Evolutionary conservation across 2,113 vertebrate genomes (phyloP).

Genomic region (Dipodomys merriami): DNA sequence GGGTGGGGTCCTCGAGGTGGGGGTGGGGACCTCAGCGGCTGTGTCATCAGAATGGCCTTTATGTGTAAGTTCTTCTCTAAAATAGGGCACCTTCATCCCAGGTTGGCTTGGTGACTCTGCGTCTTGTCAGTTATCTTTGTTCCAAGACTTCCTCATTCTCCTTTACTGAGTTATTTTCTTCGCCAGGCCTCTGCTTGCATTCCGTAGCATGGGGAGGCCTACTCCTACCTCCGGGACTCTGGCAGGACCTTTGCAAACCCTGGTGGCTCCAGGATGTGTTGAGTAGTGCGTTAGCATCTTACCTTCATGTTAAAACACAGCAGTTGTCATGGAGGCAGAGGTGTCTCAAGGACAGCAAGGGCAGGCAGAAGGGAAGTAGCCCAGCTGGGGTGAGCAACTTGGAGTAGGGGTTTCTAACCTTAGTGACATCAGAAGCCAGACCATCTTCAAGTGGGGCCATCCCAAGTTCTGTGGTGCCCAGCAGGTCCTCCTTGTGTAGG

Average conservation of each 20-base stretch:
- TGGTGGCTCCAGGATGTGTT: not conserved
- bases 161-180: not conserved
- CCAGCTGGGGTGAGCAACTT: not conserved
- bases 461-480: fast-evolving
- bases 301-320: not conserved
- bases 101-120: not conserved
- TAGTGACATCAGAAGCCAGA: not conserved
- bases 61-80: not conserved
- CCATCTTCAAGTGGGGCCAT: not conserved
- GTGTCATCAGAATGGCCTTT: not conserved
- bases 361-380: not conserved
- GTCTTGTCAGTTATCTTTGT: not conserved
- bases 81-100: fast-evolving
- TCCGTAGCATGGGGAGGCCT: no score
- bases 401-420: not conserved
- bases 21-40: not conserved
- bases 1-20: no score
- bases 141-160: not conserved
- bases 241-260: not conserved
- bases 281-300: not conserved
- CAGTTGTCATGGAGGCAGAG: not conserved
- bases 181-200: not conserved
- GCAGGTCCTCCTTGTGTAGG: not conserved
- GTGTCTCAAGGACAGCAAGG: not conserved
- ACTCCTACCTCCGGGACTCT: not conserved